phyloP scores from a whole-genome alignment of 2,797 vertebrate species.

The Bradypodion pumilum region DNA sequence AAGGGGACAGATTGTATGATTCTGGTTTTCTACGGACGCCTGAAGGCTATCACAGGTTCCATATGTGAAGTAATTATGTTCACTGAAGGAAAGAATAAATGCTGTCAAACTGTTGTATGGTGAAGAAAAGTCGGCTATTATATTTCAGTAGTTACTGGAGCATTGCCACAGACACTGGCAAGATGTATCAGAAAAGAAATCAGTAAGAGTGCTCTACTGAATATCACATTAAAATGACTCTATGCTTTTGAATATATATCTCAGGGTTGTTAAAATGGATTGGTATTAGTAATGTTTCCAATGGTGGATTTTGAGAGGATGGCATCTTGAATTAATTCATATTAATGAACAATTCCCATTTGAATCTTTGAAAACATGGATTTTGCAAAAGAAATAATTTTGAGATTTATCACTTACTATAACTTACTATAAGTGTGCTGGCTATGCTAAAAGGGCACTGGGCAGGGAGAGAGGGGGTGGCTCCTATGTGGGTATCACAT shows the following conservation, averaged over 20 bases:
- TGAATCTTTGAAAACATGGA: not conserved
- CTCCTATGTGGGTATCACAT: too few species aligned
- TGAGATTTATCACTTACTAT: not conserved
- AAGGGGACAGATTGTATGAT: slow-evolving; percentile 85
- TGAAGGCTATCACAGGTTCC: slow-evolving; percentile 86
- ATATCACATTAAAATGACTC: slow-evolving; percentile 72
- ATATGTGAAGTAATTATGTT: slow-evolving; percentile 89
- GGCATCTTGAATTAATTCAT: not conserved
- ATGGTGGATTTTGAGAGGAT: slow-evolving; percentile 55
- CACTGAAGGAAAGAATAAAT: slow-evolving; percentile 88
- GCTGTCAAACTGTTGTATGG: slow-evolving; percentile 83
- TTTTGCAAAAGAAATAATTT: not conserved
- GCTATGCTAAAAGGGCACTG: too few species aligned
- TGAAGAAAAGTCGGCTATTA: slow-evolving; percentile 81
- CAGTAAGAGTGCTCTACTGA: slow-evolving; percentile 69
- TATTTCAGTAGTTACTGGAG: slow-evolving; percentile 80
- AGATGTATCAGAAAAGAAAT: slow-evolving; percentile 78
- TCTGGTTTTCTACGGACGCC: slow-evolving; percentile 82
- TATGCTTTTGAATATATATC: slow-evolving; percentile 74
- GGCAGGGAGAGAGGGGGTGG: too few species aligned
- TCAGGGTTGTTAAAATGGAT: slow-evolving; percentile 53
- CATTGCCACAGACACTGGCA: slow-evolving; percentile 77
- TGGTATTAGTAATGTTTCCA: slow-evolving; percentile 50
- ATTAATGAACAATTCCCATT: slow-evolving; percentile 1
- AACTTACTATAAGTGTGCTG: too few species aligned